These are phyloP conservation scores for Notothenia rossii DNA, from an alignment of 2,113 vertebrate species.

Conservation along the genomic window DNA sequence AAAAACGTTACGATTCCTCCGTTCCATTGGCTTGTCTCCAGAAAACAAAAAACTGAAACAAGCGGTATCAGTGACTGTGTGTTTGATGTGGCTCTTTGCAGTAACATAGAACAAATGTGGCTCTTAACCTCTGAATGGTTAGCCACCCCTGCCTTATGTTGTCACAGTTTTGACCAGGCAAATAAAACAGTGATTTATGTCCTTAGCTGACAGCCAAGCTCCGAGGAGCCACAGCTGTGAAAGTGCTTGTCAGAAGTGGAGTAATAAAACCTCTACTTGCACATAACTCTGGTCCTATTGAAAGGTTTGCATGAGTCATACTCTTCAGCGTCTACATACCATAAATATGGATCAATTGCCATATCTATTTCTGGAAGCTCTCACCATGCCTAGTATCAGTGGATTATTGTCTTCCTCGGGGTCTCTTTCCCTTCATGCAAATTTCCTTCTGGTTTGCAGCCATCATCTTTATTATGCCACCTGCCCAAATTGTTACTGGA, in stretches of 20 bases:
- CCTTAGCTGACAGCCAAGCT: conserved; percentile 44
- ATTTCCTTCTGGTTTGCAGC: conserved; percentile 16
- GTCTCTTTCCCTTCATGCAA: not conserved
- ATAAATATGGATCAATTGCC: conserved; percentile 40
- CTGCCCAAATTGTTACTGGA: not conserved
- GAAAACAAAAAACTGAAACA: too few species aligned
- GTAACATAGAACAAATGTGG: too few species aligned
- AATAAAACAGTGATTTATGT: conserved; percentile 49
- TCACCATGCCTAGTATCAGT: not conserved
- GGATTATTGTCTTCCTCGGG: conserved; percentile 9
- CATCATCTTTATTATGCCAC: conserved; percentile 3
- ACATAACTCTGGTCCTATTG: conserved; percentile 27
- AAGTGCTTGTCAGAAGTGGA: conserved; percentile 42
- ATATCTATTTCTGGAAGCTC: conserved; percentile 23
- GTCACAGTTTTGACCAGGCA: conserved; percentile 40
- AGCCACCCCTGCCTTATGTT: conserved; percentile 10
- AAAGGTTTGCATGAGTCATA: conserved; percentile 43
- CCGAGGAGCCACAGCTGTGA: conserved; percentile 38
- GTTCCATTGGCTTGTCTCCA: too few species aligned
- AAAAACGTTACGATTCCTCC: too few species aligned
- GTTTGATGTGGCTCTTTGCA: too few species aligned
- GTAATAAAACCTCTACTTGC: conserved; percentile 37
- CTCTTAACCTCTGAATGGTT: too few species aligned
- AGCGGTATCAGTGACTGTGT: too few species aligned
- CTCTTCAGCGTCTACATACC: conserved; percentile 21